Base-by-base conservation (phyloP, 1,140 invertebrate genomes). In the Yoshiicerus persimilis region DNA sequence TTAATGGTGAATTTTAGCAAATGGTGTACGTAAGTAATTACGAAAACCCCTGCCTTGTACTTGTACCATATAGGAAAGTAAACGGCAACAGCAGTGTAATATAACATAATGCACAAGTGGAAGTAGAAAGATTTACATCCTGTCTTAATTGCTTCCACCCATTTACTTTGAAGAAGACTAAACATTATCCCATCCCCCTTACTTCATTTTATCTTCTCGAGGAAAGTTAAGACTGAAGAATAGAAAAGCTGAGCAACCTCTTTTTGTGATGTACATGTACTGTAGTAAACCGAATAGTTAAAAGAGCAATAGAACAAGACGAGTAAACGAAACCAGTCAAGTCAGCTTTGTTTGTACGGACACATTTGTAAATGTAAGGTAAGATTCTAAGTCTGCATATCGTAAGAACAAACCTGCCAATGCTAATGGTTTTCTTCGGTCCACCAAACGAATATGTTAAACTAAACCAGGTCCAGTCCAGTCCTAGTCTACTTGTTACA, bases 111-210 rank as follows among this genome's bases (percentile, higher is more conserved):
- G 75, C 32, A 88, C 80, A 87, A 80, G 77, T 66, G 64, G 77
- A 88, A 84, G 13, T 77, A 38, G 34, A 30, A 88, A 86, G 87
- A 88, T 88, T 88, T 88, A 88, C 84, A 77, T 86, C 62, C 87
- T 88, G 87, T 88, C 87, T 88, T 88, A 88, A 88, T 88, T 88
- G 87, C 87, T 88, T 88, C 83, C 84, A 88, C 87, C 87, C 87
- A 88, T 88, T 56, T 70, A 85, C 87, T 84, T 41, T 86, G 62
- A 86, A 86, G 85, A 66, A 64, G 56, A 56, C 62, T 86, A 66
- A 86, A 36, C 85, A 70, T 86, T 56, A 13, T 66, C 16, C 85
- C 47, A 66, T 56, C 62, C 47, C 32, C 47, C 34, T 85, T 32
- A 85, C 39, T 62, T 47, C 41, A 56, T 30, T 62, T 85, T 47